Base-by-base conservation (phyloP, 2,888 invertebrate species). In the Hydraecia micacea region DNA sequence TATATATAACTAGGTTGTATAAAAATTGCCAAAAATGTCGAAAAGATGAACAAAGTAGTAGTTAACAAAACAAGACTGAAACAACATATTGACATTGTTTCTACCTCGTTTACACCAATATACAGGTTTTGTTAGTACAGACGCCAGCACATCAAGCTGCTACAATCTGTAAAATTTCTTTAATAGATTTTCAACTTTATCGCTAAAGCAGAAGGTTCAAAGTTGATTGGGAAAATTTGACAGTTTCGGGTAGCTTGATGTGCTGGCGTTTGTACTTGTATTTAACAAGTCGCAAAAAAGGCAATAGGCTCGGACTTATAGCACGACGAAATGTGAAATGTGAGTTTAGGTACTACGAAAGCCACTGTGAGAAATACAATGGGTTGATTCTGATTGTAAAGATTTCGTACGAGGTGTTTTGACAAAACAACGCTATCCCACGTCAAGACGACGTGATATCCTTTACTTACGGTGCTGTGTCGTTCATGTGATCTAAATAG, bases 401-500 rank as follows among this genome's bases (percentile, higher is more conserved):
- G 25, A 55, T 55, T 55, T 25, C 1, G 25, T 42, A 8, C 32
- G 25, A 32, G 13, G 6, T 32, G 18, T 52, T 49, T 39, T 32
- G 32, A 58, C 60, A 73, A 8, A 66, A 18, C 11, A 46, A 9
- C 15, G n/a, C 13, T n/a, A n/a, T 21, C 2, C 11, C 66, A 77
- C 25, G 25, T 49, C 1, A 18, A 66, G 8, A 18, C 18, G 25
- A 21, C 55, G 46, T 66, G 46, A 36, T 46, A 15, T 46, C 5
- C 46, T 73, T 11, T 42, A 6, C n/a, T 13, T 49, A 46, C 8
- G 32, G 39, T 62, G 2, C 52, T 52, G n/a, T 36, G 70, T 63
- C 55, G 5, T 13, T 4, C 28, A 65, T 46, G 18, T 55, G 63
- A 78, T 78, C 42, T 46, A 46, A 55, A 63, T 63, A 70, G 55